These are phyloP conservation scores for Thermophis baileyi DNA, from an alignment of 2,113 vertebrate species.

Conservation along the genomic window DNA sequence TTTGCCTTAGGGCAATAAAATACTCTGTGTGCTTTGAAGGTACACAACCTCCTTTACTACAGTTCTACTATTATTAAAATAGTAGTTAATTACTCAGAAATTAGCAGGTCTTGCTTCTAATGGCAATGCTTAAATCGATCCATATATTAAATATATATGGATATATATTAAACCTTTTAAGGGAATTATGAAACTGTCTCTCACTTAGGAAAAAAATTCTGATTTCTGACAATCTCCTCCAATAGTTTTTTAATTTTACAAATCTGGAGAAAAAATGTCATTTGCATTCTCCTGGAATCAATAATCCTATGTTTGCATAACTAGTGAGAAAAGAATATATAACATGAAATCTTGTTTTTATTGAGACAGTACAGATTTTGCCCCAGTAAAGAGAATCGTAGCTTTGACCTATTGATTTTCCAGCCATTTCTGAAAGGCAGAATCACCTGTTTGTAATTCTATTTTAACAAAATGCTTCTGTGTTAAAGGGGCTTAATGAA, in stretches of 20 bases:
- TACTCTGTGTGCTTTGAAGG: background rate
- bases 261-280: background rate
- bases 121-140: background rate
- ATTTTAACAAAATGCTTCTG: background rate
- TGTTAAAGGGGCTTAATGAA: background rate
- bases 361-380: background rate
- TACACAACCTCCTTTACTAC: background rate
- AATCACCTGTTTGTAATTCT: background rate
- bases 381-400: background rate
- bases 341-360: background rate
- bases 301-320: background rate
- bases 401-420: background rate
- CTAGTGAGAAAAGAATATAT: background rate
- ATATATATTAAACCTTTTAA: background rate
- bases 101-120: background rate
- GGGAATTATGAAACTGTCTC: background rate
- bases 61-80: background rate
- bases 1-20: background rate
- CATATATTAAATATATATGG: background rate
- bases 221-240: no score
- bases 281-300: background rate
- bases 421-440: background rate
- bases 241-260: background rate
- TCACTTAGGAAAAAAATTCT: background rate
- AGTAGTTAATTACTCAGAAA: background rate